Conservation (phyloP, 2,888 invertebrate genomes). For the Galeruca laticollis region DNA sequence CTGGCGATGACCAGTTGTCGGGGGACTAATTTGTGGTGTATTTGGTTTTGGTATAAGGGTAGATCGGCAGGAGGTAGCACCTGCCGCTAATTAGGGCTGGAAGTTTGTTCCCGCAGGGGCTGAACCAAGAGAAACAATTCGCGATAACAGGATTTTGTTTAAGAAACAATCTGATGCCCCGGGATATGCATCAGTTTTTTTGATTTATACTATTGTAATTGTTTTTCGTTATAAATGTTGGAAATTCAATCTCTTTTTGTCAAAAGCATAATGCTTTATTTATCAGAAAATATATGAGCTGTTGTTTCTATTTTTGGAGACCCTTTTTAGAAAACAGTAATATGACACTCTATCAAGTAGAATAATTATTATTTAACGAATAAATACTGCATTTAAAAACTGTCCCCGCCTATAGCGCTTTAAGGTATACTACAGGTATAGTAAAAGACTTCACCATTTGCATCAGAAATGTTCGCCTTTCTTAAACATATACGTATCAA, state of each 20-base stretch:
- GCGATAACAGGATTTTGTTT: slow-evolving; percentile 20
- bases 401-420: no score
- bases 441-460: no score
- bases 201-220: slow-evolving; percentile 9
- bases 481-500: no score
- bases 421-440: no score
- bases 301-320: background rate
- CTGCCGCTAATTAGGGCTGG: slow-evolving; percentile 25
- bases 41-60: slow-evolving; percentile 41
- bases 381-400: no score
- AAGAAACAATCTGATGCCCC: slow-evolving; percentile 2
- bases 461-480: no score
- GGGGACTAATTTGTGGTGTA: slow-evolving; percentile 34
- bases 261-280: background rate
- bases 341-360: no score
- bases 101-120: slow-evolving; percentile 22
- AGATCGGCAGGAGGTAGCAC: slow-evolving; percentile 17
- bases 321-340: no score
- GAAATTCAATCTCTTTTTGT: background rate
- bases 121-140: slow-evolving; percentile 24
- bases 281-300: background rate
- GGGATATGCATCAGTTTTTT: background rate
- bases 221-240: no score
- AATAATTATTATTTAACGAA: no score
- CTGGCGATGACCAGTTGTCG: slow-evolving; percentile 23